Evolutionary conservation across 2,113 vertebrate species (phyloP).

Genomic region (Rhinichthys klamathensis): DNA sequence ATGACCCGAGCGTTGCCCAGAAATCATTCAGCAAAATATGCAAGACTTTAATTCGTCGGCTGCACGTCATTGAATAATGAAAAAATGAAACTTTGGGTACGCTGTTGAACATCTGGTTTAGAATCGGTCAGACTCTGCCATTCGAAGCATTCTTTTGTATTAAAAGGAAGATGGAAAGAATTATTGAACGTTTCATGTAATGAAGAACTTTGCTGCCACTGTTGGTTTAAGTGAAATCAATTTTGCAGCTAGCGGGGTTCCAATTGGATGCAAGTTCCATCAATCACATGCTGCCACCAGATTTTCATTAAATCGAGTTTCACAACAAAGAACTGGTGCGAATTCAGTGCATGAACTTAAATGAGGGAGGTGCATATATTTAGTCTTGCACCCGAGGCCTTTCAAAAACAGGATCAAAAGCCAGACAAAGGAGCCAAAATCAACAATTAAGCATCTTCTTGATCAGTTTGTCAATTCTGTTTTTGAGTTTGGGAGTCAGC

Average conservation of each 20-base stretch:
- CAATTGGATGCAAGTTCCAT: constrained; percentile 83
- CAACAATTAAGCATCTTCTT: constrained; percentile 74
- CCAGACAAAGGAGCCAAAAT: constrained; percentile 72
- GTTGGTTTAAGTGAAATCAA: constrained; percentile 84
- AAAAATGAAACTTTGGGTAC: constrained; percentile 82
- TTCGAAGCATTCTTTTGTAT: constrained; percentile 81
- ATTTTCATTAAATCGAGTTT: constrained; percentile 74
- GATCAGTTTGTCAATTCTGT: constrained; percentile 73
- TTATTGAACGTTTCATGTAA: constrained; percentile 86
- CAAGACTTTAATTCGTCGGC: constrained; percentile 90
- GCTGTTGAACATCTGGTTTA: constrained; percentile 87
- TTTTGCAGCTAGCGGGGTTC: constrained; percentile 78
- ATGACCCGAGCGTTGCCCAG: constrained; percentile 86
- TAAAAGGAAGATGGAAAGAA: constrained; percentile 83
- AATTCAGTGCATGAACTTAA: constrained; percentile 50
- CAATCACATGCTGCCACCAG: constrained; percentile 77
- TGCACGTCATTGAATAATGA: constrained; percentile 83
- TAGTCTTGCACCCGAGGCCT: constrained; percentile 72
- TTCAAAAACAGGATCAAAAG: constrained; percentile 74
- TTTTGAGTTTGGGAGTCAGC: constrained; percentile 73
- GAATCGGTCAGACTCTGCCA: constrained; percentile 84
- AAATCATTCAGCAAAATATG: constrained; percentile 84
- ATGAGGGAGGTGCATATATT: constrained; percentile 70
- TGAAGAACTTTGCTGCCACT: constrained; percentile 82
- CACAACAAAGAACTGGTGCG: constrained; percentile 62